phyloP scores from a whole-genome alignment of 2,797 vertebrate species.

The Argentina silus region DNA sequence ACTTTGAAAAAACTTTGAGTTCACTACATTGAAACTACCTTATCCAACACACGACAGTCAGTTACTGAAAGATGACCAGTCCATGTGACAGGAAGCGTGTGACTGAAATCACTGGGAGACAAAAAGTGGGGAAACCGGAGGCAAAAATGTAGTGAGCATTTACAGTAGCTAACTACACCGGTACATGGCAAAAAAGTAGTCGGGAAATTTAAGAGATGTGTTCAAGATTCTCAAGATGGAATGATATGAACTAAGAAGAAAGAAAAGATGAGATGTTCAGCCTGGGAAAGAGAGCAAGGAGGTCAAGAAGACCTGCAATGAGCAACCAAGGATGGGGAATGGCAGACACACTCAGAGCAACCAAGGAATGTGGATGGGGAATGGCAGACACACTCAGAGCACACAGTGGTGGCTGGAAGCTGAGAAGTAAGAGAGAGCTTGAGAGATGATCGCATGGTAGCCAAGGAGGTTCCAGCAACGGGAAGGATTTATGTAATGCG shows the following conservation, averaged over 20 bases:
- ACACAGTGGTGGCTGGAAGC: background rate
- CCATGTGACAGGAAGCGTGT: too few species aligned
- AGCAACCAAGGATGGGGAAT: background rate
- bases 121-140: too few species aligned
- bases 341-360: background rate
- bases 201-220: too few species aligned
- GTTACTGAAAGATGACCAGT: too few species aligned
- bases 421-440: background rate
- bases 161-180: too few species aligned
- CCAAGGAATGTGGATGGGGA: background rate
- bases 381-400: background rate
- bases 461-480: too few species aligned
- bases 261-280: background rate
- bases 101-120: too few species aligned
- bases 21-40: too few species aligned
- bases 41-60: too few species aligned
- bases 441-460: background rate
- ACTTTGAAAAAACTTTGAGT: too few species aligned
- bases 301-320: background rate
- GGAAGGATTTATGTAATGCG: background rate
- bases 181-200: background rate
- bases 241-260: background rate
- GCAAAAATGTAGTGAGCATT: too few species aligned
- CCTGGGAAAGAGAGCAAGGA: background rate
- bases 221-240: too few species aligned